Evolutionary conservation across 2,797 vertebrate species (phyloP).

Genomic region (Lacerta bilineata): DNA sequence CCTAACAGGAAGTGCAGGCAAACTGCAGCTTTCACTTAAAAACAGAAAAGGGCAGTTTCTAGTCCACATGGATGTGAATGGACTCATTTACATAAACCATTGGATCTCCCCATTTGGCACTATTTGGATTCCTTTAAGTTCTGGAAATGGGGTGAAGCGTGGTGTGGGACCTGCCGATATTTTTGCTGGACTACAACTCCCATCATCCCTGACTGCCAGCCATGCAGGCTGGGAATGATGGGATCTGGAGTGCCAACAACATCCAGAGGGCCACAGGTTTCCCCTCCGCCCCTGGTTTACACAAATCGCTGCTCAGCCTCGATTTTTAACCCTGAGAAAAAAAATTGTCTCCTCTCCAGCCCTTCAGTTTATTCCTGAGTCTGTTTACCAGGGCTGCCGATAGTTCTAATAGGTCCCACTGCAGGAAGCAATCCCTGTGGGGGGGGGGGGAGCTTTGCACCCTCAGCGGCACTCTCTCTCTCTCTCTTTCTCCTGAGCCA

Average conservation of each 20-base stretch:
- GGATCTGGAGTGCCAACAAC: too few relatives aligned
- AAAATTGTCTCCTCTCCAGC: not conserved
- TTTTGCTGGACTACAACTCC: too few relatives aligned
- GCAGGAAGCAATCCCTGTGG: rapidly evolving
- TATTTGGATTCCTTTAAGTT: too few relatives aligned
- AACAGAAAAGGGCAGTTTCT: not conserved
- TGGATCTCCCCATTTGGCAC: too few relatives aligned
- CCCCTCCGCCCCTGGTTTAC: too few relatives aligned
- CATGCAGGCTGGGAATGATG: too few relatives aligned
- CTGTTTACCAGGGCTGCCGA: constrained; percentile 60
- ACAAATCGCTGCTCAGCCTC: not conserved
- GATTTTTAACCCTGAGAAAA: not conserved
- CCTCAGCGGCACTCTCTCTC: not conserved
- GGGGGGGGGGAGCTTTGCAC: rapidly evolving
- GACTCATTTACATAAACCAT: not conserved
- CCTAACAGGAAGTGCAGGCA: too few relatives aligned
- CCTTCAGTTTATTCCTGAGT: constrained; percentile 5
- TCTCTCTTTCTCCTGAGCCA: not conserved
- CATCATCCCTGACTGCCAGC: too few relatives aligned
- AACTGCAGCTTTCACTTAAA: not conserved
- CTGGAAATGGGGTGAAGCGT: not conserved
- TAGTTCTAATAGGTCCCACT: constrained; percentile 35
- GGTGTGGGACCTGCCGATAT: too few relatives aligned
- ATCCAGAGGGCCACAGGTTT: too few relatives aligned
- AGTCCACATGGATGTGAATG: not conserved